Conservation (phyloP, 2,797 vertebrate genomes). For the Muscicapa comitata region DNA sequence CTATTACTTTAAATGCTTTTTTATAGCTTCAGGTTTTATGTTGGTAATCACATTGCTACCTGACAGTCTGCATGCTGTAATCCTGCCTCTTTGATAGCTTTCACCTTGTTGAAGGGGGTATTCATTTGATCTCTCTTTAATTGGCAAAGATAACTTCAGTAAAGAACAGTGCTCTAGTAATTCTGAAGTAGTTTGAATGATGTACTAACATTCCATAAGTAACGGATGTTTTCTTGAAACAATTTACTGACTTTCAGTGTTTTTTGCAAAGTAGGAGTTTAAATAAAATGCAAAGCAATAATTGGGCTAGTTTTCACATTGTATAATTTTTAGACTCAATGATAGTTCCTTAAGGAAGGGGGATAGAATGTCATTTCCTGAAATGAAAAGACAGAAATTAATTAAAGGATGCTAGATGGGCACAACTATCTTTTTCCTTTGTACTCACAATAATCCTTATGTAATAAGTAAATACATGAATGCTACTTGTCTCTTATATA, state of each 20-base stretch:
- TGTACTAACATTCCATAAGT: background rate
- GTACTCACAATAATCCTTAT: background rate
- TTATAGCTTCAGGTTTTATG: conserved; percentile 46
- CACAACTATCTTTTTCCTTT: background rate
- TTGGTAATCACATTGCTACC: conserved; percentile 34
- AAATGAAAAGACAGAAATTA: background rate
- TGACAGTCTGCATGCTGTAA: background rate
- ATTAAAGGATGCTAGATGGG: background rate
- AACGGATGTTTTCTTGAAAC: background rate
- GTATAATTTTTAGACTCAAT: background rate
- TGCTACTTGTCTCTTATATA: background rate
- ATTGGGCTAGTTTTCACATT: background rate
- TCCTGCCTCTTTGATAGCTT: conserved; percentile 29
- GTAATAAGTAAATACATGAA: background rate
- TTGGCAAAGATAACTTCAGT: background rate
- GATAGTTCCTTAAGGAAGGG: background rate
- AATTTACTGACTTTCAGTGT: background rate
- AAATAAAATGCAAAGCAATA: background rate
- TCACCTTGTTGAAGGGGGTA: conserved; percentile 25
- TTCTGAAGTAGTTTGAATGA: background rate
- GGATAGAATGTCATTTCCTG: background rate
- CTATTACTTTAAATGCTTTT: conserved; percentile 47
- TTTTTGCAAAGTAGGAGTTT: background rate
- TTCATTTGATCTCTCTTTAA: conserved; percentile 5
- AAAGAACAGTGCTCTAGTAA: background rate